These are phyloP conservation scores for Axea sp. DNA, from an alignment of 2,888 invertebrate genomes.

Conservation along the genomic window DNA sequence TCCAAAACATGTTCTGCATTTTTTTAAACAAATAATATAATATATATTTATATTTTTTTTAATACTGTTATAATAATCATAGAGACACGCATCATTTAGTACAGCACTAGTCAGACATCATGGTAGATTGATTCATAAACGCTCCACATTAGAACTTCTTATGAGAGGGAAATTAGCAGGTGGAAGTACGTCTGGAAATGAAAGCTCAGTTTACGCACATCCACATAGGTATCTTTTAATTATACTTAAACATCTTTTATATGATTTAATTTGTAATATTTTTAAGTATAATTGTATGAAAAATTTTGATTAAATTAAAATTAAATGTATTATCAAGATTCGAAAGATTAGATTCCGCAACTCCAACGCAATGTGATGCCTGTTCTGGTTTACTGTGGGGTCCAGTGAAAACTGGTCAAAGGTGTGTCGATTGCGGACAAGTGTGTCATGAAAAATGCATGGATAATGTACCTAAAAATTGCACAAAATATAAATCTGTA, in stretches of 20 bases:
- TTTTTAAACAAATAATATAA: background rate
- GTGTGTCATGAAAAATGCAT: constrained; percentile 97
- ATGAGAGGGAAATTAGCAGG: constrained; percentile 88
- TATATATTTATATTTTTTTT: constrained; percentile 11
- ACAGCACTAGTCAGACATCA: constrained; percentile 92
- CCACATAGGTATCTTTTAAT: constrained; percentile 80
- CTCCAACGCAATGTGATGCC: constrained; percentile 93
- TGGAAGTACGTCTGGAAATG: constrained; percentile 80
- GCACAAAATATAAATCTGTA: constrained; percentile 87
- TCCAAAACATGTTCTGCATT: too few relatives aligned
- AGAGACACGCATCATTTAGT: constrained; percentile 92
- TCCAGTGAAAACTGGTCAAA: constrained; percentile 87
- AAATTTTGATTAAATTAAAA: too few relatives aligned
- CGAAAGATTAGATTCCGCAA: constrained; percentile 91
- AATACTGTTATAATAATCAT: constrained; percentile 34
- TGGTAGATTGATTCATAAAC: constrained; percentile 91
- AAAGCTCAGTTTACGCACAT: constrained; percentile 85
- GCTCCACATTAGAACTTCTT: constrained; percentile 93
- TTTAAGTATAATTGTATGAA: too few relatives aligned
- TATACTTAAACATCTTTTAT: too few relatives aligned
- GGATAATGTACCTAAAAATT: constrained; percentile 91
- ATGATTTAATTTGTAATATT: too few relatives aligned
- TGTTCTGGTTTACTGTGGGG: constrained; percentile 95
- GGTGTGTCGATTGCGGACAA: constrained; percentile 95
- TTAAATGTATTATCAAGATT: too few relatives aligned